Evolutionary conservation across 2,888 invertebrate species (phyloP).

Genomic region (Mythimna impura): DNA sequence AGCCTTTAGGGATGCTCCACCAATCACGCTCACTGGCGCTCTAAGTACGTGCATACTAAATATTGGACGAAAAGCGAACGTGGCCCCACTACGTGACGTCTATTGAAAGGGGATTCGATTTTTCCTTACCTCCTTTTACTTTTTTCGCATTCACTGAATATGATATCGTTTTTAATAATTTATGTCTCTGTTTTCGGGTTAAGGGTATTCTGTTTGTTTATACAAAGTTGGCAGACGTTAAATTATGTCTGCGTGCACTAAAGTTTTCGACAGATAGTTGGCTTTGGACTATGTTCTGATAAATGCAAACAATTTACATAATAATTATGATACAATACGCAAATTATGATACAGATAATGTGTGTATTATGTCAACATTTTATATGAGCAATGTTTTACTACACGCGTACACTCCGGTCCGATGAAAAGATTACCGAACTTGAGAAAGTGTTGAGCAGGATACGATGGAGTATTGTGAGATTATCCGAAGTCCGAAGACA

Average conservation of each 20-base stretch:
- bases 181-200: slow-evolving; percentile 57
- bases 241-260: slow-evolving; percentile 46
- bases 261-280: slow-evolving; percentile 50
- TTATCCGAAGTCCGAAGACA: too few species aligned
- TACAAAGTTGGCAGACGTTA: slow-evolving; percentile 30
- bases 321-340: slow-evolving; percentile 17
- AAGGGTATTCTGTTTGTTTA: slow-evolving; percentile 41
- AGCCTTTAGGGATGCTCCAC: slow-evolving; percentile 70
- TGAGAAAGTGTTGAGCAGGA: too few species aligned
- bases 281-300: slow-evolving; percentile 10
- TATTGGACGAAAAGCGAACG: slow-evolving; percentile 68
- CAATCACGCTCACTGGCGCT: slow-evolving; percentile 69
- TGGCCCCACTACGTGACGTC: slow-evolving; percentile 54
- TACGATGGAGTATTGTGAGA: too few species aligned
- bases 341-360: slow-evolving; percentile 19
- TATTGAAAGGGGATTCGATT: slow-evolving; percentile 62
- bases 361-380: slow-evolving; percentile 8
- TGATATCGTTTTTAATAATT: slow-evolving; percentile 58
- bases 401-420: too few species aligned
- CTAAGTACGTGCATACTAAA: slow-evolving; percentile 67
- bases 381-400: neutral
- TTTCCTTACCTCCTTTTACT: slow-evolving; percentile 45
- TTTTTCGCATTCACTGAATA: slow-evolving; percentile 57
- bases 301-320: slow-evolving; percentile 28
- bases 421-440: too few species aligned